Base-by-base conservation (phyloP, 2,888 invertebrate species). In the Tryphoninae sp. region DNA sequence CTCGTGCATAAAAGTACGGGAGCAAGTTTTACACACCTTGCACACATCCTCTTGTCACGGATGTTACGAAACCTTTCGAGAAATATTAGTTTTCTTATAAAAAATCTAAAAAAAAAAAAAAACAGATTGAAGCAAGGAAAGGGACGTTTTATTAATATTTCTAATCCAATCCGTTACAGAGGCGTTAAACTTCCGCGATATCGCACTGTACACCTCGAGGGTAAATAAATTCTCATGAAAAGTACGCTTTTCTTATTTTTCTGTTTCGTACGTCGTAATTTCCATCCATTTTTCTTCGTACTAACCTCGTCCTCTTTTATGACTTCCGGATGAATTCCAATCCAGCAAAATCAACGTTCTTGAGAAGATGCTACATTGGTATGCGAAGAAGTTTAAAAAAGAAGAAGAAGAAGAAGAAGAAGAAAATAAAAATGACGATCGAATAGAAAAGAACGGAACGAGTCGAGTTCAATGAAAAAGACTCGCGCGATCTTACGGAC, bases 401-500 rank as follows among this genome's bases (percentile, higher is more conserved):
- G n/a, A n/a, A n/a, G n/a, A n/a, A n/a, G n/a, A n/a, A n/a, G n/a
- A 61, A 51, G 51, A 51, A 61, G 61, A 69, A 23, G n/a, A 49
- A n/a, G 19, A 26, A 51, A 51, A 51, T 13, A 16, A 51, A 51
- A 67, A n/a, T 40, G n/a, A 49, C 33, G 40, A 68, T 40, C 45
- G 42, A 19, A 23, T 65, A 51, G 9, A 49, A 49, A 49, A 49
- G 49, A 51, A 51, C 8, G 16, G 55, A 55, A 55, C 16, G 9
- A 55, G 55, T 9, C n/a, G n/a, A 23, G 40, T 59, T 58, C 40
- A 26, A 72, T 51, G 72, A 65, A 78, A 67, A 78, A 72, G 40
- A 59, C 33, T 75, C 75, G 40, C 23, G 19, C 19, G 19, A 1
- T 23, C 13, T 26, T 59, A 73, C 71, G 68, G 72, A 61, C 67